A percentile compares a stretch with the other conserved stretches of the same genome.
These are phyloP conservation scores for Phenganax stokvisi DNA, from an alignment of 92 coral and sea anemone species.

Conservation along the genomic window DNA sequence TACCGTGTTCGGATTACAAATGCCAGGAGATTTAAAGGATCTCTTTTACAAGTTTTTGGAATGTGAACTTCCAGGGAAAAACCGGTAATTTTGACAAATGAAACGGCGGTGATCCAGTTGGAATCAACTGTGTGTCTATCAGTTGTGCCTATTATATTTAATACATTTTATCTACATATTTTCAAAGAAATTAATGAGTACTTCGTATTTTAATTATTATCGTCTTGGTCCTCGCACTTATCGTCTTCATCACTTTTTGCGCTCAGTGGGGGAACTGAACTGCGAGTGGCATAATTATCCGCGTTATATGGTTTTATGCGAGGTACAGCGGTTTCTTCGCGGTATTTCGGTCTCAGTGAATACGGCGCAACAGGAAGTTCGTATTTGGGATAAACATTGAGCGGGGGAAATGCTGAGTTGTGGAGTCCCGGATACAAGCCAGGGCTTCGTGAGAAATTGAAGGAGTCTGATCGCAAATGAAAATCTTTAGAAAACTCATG, in stretches of 20 bases:
- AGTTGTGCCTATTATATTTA: not conserved
- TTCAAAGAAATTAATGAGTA: not conserved
- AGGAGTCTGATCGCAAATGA: conserved; percentile 22
- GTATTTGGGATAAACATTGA: conserved; percentile 20
- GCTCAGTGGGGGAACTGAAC: conserved; percentile 18
- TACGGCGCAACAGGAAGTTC: conserved; percentile 23
- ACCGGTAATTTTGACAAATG: too few relatives aligned
- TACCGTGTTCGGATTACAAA: too few relatives aligned
- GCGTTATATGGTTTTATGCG: conserved; percentile 5
- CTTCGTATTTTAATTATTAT: not conserved
- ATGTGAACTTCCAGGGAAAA: too few relatives aligned
- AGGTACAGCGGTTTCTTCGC: conserved; percentile 17
- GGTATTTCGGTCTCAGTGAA: conserved; percentile 22
- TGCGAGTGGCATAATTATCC: conserved; percentile 25
- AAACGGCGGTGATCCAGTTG: not conserved
- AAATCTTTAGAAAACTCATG: conserved; percentile 29
- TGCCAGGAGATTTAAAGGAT: too few relatives aligned
- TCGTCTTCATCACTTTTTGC: conserved; percentile 26
- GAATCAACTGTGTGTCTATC: not conserved
- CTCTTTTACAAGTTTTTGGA: too few relatives aligned
- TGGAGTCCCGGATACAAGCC: conserved; percentile 24
- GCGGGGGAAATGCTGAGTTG: conserved; percentile 22
- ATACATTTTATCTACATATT: conserved; percentile 15
- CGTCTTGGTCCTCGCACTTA: conserved; percentile 5
- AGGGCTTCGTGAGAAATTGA: conserved; percentile 28